A percentile compares a stretch with the other conserved stretches of the same genome.
These are phyloP conservation scores for Drosophila malerkotliana DNA, from an alignment of 1,140 invertebrate genomes.

Conservation along the genomic window DNA sequence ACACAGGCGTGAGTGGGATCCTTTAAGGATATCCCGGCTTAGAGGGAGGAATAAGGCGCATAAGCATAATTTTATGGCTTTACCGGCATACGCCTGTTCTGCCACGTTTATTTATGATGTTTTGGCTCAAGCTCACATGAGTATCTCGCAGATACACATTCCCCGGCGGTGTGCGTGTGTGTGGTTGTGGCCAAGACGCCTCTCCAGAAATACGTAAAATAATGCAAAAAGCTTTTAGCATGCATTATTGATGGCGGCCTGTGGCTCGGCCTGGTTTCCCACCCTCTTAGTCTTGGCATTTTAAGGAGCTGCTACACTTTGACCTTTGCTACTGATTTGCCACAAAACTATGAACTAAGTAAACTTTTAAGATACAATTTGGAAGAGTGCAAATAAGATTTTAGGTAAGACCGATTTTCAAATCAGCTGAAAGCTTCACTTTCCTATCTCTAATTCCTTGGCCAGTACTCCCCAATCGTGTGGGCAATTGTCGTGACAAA, in stretches of 20 bases:
- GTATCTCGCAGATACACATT: constrained; percentile 70
- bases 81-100: constrained; percentile 19
- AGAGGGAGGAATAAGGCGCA: constrained; percentile 27
- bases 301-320: constrained; percentile 15
- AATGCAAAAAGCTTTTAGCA: constrained; percentile 84
- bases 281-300: background rate
- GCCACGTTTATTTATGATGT: constrained; percentile 68
- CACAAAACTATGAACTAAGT: background rate
- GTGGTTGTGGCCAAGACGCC: constrained; percentile 32
- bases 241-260: constrained; percentile 80
- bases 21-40: constrained; percentile 56
- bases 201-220: constrained; percentile 74
- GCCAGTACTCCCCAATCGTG: constrained; percentile 12
- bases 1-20: constrained; percentile 28
- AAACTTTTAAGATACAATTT: background rate
- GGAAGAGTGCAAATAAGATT: background rate
- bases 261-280: constrained; percentile 31
- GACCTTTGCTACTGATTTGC: constrained; percentile 44
- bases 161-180: constrained; percentile 27
- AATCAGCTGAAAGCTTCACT: background rate
- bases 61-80: constrained; percentile 82
- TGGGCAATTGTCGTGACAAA: constrained; percentile 35
- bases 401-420: background rate
- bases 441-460: background rate
- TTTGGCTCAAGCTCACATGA: constrained; percentile 35